phyloP scores from a whole-genome alignment of 2,113 vertebrate species.

The Atherinomorus stipes region DNA sequence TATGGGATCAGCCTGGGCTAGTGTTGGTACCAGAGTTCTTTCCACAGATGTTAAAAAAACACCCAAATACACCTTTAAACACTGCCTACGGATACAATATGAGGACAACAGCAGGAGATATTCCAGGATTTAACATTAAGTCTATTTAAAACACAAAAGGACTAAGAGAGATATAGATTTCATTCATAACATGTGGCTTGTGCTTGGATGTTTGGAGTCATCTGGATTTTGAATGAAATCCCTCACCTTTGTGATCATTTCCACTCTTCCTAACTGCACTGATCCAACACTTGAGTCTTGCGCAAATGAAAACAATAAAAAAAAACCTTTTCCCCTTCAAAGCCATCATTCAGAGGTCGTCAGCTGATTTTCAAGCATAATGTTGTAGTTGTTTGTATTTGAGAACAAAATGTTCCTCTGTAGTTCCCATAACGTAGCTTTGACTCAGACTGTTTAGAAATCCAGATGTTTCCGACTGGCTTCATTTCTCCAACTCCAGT shows the following conservation, averaged over 20 bases:
- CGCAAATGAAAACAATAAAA: slow-evolving; percentile 2
- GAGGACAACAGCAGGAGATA: background rate
- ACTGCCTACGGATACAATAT: too few species aligned
- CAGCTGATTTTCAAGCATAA: slow-evolving; percentile 22
- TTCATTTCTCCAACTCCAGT: slow-evolving; percentile 54
- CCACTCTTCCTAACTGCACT: too few species aligned
- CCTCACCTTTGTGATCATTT: too few species aligned
- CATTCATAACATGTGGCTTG: background rate
- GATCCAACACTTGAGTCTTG: background rate
- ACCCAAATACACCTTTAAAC: too few species aligned
- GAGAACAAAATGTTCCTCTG: slow-evolving; percentile 72
- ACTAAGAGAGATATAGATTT: too few species aligned
- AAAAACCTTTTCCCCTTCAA: background rate
- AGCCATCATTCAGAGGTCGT: slow-evolving; percentile 9
- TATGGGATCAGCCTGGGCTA: too few species aligned
- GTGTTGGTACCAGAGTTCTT: background rate
- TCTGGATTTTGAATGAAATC: too few species aligned
- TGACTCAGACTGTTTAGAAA: slow-evolving; percentile 53
- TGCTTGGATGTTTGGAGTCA: background rate
- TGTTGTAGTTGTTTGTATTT: slow-evolving; percentile 19
- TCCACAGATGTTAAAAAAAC: background rate
- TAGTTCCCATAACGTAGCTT: slow-evolving; percentile 44
- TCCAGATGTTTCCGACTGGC: slow-evolving; percentile 66
- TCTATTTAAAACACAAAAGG: too few species aligned
- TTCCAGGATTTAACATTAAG: background rate